These are phyloP conservation scores for Alligator sinensis DNA, from an alignment of 2,113 vertebrate species.

Conservation along the genomic window DNA sequence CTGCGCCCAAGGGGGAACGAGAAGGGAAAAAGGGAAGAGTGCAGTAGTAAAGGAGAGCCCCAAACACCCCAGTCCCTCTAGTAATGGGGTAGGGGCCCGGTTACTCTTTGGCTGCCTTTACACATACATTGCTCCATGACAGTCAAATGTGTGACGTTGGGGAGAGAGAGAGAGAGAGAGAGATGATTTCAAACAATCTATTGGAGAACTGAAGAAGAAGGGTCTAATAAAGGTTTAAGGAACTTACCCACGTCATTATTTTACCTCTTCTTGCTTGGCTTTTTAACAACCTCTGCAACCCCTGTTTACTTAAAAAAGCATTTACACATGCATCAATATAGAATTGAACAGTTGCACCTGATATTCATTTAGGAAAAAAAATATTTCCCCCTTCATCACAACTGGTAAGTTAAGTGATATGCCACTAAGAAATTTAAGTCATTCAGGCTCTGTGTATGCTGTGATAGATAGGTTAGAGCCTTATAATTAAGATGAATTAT, in stretches of 20 bases:
- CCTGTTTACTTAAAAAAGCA: too few species aligned
- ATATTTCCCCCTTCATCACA: background rate
- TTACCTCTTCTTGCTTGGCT: background rate
- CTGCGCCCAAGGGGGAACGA: too few species aligned
- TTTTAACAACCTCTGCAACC: background rate
- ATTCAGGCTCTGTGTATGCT: background rate
- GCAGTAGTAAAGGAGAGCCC: too few species aligned
- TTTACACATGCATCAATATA: too few species aligned
- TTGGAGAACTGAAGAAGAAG: background rate
- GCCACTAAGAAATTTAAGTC: fast-evolving
- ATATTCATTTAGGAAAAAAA: too few species aligned
- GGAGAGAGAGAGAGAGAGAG: background rate
- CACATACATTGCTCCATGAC: background rate
- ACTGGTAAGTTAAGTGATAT: background rate
- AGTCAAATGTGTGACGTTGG: background rate
- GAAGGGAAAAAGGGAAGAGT: too few species aligned
- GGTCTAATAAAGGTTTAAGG: background rate
- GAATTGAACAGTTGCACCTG: too few species aligned
- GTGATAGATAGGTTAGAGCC: background rate
- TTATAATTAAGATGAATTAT: background rate
- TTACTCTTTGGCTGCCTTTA: too few species aligned
- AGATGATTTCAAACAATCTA: background rate
- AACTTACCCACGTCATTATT: background rate
- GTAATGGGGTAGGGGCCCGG: too few species aligned
- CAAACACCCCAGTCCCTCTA: too few species aligned